Evolutionary conservation across 2,113 vertebrate genomes (phyloP).

Genomic region (Trichomycterus rosablanca): DNA sequence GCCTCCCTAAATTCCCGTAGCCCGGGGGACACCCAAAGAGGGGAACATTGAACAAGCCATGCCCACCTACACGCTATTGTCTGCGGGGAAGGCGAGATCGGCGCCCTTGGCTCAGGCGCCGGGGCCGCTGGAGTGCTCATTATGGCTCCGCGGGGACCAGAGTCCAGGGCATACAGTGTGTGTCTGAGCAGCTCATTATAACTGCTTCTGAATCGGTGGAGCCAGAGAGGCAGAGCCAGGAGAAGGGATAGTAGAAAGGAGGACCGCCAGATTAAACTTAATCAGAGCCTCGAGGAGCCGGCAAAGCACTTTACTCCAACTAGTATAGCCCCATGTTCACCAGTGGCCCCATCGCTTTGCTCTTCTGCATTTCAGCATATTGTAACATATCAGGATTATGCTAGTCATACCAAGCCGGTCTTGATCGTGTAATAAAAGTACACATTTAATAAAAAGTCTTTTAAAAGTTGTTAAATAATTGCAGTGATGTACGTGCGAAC

Average conservation of each 20-base stretch:
- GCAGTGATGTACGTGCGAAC: no score
- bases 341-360: constrained; percentile 59
- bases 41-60: constrained; percentile 51
- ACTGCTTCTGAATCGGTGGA: constrained; percentile 51
- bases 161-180: constrained; percentile 63
- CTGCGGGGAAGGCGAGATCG: constrained; percentile 55
- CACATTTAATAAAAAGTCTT: no score
- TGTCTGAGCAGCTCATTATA: constrained; percentile 72
- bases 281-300: constrained; percentile 73
- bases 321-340: constrained; percentile 32
- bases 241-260: constrained; percentile 53
- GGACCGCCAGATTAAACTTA: constrained; percentile 70
- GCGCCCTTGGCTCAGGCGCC: constrained; percentile 58
- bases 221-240: constrained; percentile 50
- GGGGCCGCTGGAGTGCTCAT: constrained; percentile 71
- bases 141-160: constrained; percentile 69
- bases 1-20: constrained; percentile 54
- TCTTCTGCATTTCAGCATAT: constrained; percentile 53
- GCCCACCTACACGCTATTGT: constrained; percentile 59
- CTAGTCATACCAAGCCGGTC: neutral
- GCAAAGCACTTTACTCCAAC: constrained; percentile 51
- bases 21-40: constrained; percentile 44
- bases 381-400: constrained; percentile 49
- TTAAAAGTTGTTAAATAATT: no score
- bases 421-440: neutral